A percentile compares a stretch with the other conserved stretches of the same genome.
These are phyloP conservation scores for Agrochola lychnidis DNA, from an alignment of 2,888 invertebrate genomes.

Conservation along the genomic window DNA sequence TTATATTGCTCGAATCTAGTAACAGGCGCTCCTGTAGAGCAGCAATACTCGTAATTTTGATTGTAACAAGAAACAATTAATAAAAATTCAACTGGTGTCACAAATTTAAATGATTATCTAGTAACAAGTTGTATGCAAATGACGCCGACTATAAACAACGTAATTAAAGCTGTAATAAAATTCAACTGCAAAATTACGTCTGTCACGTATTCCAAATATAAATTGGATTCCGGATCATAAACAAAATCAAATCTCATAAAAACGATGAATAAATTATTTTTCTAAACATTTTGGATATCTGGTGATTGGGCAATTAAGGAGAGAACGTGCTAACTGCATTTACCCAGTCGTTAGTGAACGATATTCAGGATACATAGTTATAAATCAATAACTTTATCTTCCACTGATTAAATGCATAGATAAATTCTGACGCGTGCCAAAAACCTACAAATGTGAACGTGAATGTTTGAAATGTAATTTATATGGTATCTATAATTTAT, in stretches of 20 bases:
- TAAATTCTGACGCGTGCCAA: constrained; percentile 48
- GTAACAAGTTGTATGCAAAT: neutral
- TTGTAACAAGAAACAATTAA: neutral
- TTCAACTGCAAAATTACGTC: neutral
- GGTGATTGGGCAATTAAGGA: constrained; percentile 65
- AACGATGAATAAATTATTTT: constrained; percentile 37
- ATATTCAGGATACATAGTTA: constrained; percentile 28
- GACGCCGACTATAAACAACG: neutral
- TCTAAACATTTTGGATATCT: constrained; percentile 29
- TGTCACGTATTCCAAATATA: neutral
- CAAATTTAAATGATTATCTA: neutral
- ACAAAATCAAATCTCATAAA: constrained; percentile 63
- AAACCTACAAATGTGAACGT: constrained; percentile 46
- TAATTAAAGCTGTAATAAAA: neutral
- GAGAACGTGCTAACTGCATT: constrained; percentile 53
- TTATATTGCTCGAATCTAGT: constrained; percentile 17
- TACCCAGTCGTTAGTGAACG: constrained; percentile 30
- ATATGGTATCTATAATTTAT: constrained; percentile 16
- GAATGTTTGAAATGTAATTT: constrained; percentile 22
- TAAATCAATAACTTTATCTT: constrained; percentile 51
- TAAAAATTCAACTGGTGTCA: neutral
- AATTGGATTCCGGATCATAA: constrained; percentile 45
- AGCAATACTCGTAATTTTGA: neutral
- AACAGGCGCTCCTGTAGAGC: constrained; percentile 29
- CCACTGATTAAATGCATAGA: constrained; percentile 23